Conservation (phyloP, 1,140 invertebrate genomes). For the Drosophila novamexicana region DNA sequence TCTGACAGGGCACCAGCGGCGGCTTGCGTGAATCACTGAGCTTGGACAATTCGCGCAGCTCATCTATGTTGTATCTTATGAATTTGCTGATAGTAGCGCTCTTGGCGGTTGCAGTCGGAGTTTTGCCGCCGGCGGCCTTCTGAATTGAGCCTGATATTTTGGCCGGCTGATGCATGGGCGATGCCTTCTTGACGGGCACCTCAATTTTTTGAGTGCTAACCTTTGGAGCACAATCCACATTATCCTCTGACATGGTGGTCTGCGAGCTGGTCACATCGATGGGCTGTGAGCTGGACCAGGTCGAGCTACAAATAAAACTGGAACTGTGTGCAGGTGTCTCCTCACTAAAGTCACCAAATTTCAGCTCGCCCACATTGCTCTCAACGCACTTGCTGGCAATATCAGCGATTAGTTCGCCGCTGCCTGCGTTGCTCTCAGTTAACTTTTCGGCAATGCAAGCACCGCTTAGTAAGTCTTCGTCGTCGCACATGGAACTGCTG, state of each 20-base stretch:
- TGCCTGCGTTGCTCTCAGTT: background rate
- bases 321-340: conserved; percentile 30
- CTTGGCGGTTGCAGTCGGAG: conserved; percentile 2
- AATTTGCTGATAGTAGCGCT: conserved; percentile 13
- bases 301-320: conserved; percentile 67
- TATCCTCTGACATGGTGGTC: conserved; percentile 32
- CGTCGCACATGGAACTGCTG: conserved; percentile 70
- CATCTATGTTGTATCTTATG: conserved; percentile 59
- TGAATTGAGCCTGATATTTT: background rate
- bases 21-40: conserved; percentile 64
- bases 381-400: conserved; percentile 25
- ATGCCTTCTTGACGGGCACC: conserved; percentile 37
- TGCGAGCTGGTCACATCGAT: conserved; percentile 23
- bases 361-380: conserved; percentile 44
- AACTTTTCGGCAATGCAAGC: conserved; percentile 4
- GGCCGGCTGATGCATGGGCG: conserved; percentile 30
- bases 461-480: conserved; percentile 47
- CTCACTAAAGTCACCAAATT: conserved; percentile 74
- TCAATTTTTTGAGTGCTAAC: conserved; percentile 3
- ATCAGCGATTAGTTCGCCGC: background rate
- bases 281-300: conserved; percentile 65
- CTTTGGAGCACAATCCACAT: conserved; percentile 55
- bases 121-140: background rate
- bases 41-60: conserved; percentile 67
- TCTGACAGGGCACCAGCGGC: conserved; percentile 74